phyloP scores from a whole-genome alignment of 2,797 vertebrate species.

The Anabacerthia variegaticeps region DNA sequence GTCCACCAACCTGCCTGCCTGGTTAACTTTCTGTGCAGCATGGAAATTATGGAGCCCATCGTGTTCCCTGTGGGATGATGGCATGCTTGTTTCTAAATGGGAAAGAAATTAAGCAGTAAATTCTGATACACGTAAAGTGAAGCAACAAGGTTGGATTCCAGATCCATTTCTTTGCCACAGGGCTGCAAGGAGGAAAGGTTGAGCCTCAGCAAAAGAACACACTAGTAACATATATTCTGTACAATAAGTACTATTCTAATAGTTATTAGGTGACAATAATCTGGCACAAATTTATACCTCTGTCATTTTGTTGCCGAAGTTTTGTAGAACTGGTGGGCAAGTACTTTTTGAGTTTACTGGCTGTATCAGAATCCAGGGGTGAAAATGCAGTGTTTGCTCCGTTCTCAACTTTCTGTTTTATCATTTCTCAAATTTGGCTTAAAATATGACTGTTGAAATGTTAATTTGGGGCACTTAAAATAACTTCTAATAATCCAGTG shows the following conservation, averaged over 20 bases:
- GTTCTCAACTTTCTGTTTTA: not conserved
- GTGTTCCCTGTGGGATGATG: not conserved
- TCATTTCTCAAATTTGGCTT: not conserved
- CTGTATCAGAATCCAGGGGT: not conserved
- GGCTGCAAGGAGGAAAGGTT: not conserved
- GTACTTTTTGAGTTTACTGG: not conserved
- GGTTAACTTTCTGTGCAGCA: not conserved
- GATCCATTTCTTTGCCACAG: not conserved
- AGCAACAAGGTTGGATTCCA: not conserved
- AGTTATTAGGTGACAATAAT: not conserved
- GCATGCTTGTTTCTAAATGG: not conserved
- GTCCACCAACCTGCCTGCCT: not conserved
- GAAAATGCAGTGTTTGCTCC: not conserved
- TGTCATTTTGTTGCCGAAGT: not conserved
- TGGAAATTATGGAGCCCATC: accelerated
- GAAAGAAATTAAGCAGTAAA: not conserved
- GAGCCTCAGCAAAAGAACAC: not conserved
- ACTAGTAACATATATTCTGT: not conserved
- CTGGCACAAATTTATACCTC: not conserved
- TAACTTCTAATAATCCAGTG: not conserved
- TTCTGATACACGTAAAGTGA: not conserved
- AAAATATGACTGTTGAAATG: not conserved
- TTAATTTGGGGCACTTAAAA: not conserved
- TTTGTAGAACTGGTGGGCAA: not conserved
- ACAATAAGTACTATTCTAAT: not conserved